A percentile compares a stretch with the other conserved stretches of the same genome.
Conservation (phyloP, 64 coral and sea anemone species). For the Dendrophyllia cribrosa region DNA sequence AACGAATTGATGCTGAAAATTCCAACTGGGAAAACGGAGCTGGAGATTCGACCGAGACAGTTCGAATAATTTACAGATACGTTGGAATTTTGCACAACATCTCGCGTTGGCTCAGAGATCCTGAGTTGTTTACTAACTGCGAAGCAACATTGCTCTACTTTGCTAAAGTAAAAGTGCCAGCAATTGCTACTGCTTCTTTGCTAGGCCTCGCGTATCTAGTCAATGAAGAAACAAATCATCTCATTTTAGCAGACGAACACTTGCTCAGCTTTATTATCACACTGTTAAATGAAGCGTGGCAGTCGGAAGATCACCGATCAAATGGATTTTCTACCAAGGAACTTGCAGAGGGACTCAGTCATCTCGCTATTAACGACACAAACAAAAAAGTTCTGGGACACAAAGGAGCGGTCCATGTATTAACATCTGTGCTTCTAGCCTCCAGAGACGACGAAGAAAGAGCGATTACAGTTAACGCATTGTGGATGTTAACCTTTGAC, state of each 20-base stretch:
- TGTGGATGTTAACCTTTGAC: slow-evolving; percentile 77
- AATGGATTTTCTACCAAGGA: slow-evolving; percentile 68
- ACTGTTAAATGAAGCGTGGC: slow-evolving; percentile 9
- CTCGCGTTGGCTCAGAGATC: slow-evolving; percentile 48
- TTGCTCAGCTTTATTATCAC: slow-evolving; percentile 3
- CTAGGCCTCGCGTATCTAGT: slow-evolving; percentile 44
- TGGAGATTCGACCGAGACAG: not conserved
- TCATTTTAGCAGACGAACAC: slow-evolving; percentile 23
- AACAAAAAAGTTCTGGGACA: slow-evolving; percentile 62
- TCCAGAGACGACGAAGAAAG: slow-evolving; percentile 38
- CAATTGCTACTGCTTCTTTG: not conserved
- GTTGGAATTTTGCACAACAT: slow-evolving; percentile 76
- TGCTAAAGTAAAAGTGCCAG: not conserved
- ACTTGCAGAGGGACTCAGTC: slow-evolving; percentile 70
- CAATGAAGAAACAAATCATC: slow-evolving; percentile 59
- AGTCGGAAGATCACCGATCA: not conserved
- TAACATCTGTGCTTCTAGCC: slow-evolving; percentile 34
- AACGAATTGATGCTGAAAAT: not conserved
- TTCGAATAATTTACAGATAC: not conserved
- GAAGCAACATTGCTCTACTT: not conserved
- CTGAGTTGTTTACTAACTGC: slow-evolving; percentile 15
- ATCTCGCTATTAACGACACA: slow-evolving; percentile 66
- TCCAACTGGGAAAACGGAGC: not conserved
- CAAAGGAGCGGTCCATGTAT: slow-evolving; percentile 36
- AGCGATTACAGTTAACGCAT: not conserved